Evolutionary conservation across 2,113 vertebrate genomes (phyloP), one percentile per base, ranked within the genome.

Genomic region (Nycticorax nycticorax): DNA sequence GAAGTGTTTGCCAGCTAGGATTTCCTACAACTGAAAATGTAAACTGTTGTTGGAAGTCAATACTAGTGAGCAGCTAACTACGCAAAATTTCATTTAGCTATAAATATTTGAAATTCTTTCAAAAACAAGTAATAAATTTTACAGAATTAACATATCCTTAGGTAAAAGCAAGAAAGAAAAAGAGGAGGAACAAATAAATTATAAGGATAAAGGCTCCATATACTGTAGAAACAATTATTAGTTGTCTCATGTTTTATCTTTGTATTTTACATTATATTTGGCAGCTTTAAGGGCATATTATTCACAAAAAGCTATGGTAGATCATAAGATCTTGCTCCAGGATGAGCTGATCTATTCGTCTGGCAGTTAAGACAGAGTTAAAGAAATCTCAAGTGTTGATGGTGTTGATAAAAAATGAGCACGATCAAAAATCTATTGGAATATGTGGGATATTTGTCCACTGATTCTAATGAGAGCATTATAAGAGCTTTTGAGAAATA

Each of bases 81-180:
- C 13, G 72, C 84, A 92, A 92, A 85, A 68, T 76, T 88, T 85
- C 57, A 90, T 92, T 79, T 72, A 50, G 22, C 33, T 66, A 27
- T 88, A 63, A 91, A 92, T n/a, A 37, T 82, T 85, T 92, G 17
- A 90, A 39, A 56, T 60, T 88, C 28, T 93, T 78, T 85, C 56
- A 75, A 53, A 88, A 93, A 21, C 28, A 89, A 93, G 37, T 22
- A 32, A 82, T 88, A 85, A 47, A 23, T 86, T 94, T 88, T 67
- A 81, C 39, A 63, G 52, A 81, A 94, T 91, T 92, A 96, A 71
- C 57, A 81, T 83, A 85, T 82, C n/a, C 73, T 56, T 71, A 48
- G 23, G 32, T 82, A 50, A 2, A 2, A 72, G 39, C 35, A 37
- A 82, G 56, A 78, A 67, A 43, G 6, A 52, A 67, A 78, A 91